Base-by-base conservation (phyloP, 1,140 invertebrate species). In the Drosophila azteca region DNA sequence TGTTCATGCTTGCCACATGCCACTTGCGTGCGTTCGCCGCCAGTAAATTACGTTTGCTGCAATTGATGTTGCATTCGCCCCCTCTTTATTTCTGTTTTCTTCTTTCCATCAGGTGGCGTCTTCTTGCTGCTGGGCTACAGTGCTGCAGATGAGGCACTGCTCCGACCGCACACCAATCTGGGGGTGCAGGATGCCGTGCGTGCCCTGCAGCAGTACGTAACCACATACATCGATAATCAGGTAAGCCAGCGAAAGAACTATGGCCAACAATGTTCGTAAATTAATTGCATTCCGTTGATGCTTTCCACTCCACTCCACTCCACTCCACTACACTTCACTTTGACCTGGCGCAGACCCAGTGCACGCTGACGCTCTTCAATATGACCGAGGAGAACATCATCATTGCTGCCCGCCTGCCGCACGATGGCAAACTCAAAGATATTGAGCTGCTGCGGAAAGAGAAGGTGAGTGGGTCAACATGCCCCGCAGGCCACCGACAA, bases 91-190 rank as follows among this genome's bases (percentile, higher is more conserved):
- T 45, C 6, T 46, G 31, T 13, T 9, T 52, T 46, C 50, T 44
- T 64, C 54, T 4, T 9, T 35, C 9, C 9, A 39, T 11, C 93
- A 96, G 96, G 95, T 83, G 97, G 97, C 17, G 95, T 97, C 44
- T 97, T 96, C 92, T 93, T 98, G 72, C 95, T 97, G 91, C 94
- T 97, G 48, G 97, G 97, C 35, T 97, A 97, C 92, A 97, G 96
- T 81, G 95, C 96, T 67, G 95, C 95, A 17, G 97, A 98, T 91
- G 96, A 97, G 92, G 94, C 94, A n/a, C 92, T 97, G 52, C 93
- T 97, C 59, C 94, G 95, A 72, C 95, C 94, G 46, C 95, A 96
- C 90, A 96, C 96, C 3, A 95, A 96, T 65, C 93, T 97, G 20
- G 95, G 95, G 5, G 95, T 96, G 35, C 94, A 96, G 84, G 96